These are phyloP conservation scores for Amphilophus citrinellus DNA, from an alignment of 2,113 vertebrate species.

Conservation along the genomic window DNA sequence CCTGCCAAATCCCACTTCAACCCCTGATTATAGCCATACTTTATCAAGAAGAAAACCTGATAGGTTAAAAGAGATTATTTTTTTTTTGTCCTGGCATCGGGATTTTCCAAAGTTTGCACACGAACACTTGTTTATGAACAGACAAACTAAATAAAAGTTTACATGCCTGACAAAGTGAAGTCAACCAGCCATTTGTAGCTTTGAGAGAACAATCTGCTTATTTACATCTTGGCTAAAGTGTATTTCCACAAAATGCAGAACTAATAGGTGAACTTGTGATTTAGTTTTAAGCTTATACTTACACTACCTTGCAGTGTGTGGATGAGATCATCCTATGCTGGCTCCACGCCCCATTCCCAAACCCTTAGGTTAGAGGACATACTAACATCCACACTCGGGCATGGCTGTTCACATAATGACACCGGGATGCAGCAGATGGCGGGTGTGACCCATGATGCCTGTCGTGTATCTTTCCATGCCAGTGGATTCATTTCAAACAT, in stretches of 20 bases:
- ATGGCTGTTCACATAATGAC: neutral
- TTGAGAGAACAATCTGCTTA: neutral
- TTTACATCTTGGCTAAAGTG: neutral
- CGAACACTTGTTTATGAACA: too few species aligned
- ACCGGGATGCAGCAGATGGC: neutral
- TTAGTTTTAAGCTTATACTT: neutral
- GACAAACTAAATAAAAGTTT: too few species aligned
- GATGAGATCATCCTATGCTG: neutral
- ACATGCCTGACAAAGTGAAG: too few species aligned
- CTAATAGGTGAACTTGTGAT: too few species aligned
- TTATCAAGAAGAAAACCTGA: too few species aligned
- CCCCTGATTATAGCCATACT: too few species aligned
- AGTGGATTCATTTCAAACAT: neutral
- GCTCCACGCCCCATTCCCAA: neutral
- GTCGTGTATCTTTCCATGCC: neutral
- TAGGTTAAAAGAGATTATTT: too few species aligned
- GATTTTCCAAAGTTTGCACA: too few species aligned
- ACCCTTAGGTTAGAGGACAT: neutral
- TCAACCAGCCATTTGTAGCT: too few species aligned
- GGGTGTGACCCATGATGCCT: neutral
- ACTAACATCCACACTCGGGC: neutral
- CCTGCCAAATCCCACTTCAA: too few species aligned
- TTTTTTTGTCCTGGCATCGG: too few species aligned
- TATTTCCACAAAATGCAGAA: neutral
- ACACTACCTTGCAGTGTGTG: neutral